Evolutionary conservation across 2,888 invertebrate species (phyloP), one percentile per base, ranked within the genome.

Genomic region (Mesorhabditis spiculigera): DNA sequence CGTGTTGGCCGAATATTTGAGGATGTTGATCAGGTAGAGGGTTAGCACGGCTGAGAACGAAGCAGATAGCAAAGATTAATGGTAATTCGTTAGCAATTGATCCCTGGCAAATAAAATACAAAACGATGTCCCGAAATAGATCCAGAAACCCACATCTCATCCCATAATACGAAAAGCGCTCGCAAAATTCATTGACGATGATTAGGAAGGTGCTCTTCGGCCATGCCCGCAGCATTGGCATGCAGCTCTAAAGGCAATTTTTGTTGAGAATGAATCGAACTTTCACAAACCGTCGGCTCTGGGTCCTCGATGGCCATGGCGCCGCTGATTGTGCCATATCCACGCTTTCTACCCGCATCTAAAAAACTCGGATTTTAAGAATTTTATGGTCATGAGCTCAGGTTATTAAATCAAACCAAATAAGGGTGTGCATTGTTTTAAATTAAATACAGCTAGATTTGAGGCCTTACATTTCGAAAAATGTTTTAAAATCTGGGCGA

Each of bases 151-250:
- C 41, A 94, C 94, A 91, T 90, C 93, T 91, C 92, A 95, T 92
- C 86, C 97, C 96, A 91, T 96, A 96, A 87, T 90, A 97, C 73
- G 92, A 93, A 88, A 96, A 97, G 81, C 96, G 90, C 88, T 97
- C 96, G 88, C 96, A 97, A 88, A 96, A 95, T 87, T 97, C 96
- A 91, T 94, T 95, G 87, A 91, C 91, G 78, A 96, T 90, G 83
- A 97, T 95, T 88, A 75, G 72, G 69, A 81, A 76, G 6, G 81
- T 80, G 45, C 73, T 68, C 63, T 81, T 81, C 43, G 81, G 81
- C 81, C 81, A 81, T 64, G 73, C 71, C 67, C 73, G 73, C 62
- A 74, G n/a, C 58, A 78, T 76, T 2, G 8, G 10, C 10, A 50
- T n/a, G 58, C 8, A 50, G 8, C n/a, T 50, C 58, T 50, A n/a